Evolutionary conservation across 2,888 invertebrate species (phyloP).

Genomic region (Glyphotaelius pellucidus): DNA sequence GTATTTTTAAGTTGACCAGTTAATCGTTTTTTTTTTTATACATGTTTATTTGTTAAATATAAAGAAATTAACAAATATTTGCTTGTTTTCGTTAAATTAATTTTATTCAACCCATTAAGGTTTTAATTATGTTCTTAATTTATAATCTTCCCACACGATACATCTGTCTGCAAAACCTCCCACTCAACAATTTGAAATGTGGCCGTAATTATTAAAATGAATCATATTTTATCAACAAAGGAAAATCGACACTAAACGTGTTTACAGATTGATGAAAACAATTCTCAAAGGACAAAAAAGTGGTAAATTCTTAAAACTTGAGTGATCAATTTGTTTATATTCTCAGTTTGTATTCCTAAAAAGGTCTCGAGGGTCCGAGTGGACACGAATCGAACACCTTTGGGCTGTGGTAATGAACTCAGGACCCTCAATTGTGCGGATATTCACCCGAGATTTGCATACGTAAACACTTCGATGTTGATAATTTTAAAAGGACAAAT

Average conservation of each 20-base stretch:
- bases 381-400: not conserved
- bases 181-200: not conserved
- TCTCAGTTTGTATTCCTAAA: not conserved
- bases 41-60: no score
- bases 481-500: not conserved
- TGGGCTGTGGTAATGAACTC: not conserved
- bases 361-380: not conserved
- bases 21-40: no score
- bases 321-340: not conserved
- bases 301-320: not conserved
- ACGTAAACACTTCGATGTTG: not conserved
- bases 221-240: not conserved
- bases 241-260: not conserved
- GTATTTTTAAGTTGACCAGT: no score
- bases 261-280: not conserved
- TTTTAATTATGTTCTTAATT: not conserved
- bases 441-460: slow-evolving; percentile 4
- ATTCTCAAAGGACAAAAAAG: not conserved
- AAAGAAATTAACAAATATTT: not conserved
- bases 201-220: not conserved
- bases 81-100: not conserved
- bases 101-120: not conserved
- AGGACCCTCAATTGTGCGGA: not conserved
- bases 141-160: not conserved
- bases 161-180: not conserved